These are phyloP conservation scores for Antennarius maculatus DNA, from an alignment of 2,797 vertebrate species.

Conservation along the genomic window DNA sequence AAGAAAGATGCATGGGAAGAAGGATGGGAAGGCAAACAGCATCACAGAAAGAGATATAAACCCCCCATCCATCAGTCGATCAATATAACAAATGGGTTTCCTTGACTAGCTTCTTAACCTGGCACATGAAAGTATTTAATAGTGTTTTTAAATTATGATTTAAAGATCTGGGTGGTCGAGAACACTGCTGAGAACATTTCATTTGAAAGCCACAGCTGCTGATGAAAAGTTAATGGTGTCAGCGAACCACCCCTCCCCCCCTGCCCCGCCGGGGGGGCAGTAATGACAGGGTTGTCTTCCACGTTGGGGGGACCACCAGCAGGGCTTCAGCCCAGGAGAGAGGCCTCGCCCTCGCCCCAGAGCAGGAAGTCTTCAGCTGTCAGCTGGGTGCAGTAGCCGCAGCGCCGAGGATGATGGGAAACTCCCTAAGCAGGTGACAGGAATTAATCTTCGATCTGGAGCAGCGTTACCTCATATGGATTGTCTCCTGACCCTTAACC, in stretches of 20 bases:
- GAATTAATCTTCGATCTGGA: slow-evolving; percentile 46
- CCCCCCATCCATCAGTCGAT: neutral
- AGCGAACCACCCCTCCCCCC: slow-evolving; percentile 34
- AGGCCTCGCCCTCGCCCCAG: slow-evolving; percentile 22
- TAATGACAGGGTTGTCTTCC: slow-evolving; percentile 52
- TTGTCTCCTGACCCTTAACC: slow-evolving; percentile 54
- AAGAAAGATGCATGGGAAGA: neutral
- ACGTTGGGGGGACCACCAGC: slow-evolving; percentile 52
- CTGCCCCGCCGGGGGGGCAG: slow-evolving; percentile 9
- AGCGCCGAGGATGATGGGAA: slow-evolving; percentile 30
- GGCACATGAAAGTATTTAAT: neutral
- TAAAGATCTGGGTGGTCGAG: neutral
- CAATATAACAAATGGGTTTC: neutral
- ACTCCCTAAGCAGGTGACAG: slow-evolving; percentile 41
- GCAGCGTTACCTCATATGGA: slow-evolving; percentile 22
- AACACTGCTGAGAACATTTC: neutral
- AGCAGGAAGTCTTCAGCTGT: slow-evolving; percentile 34
- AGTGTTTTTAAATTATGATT: neutral
- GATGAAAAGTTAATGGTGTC: slow-evolving; percentile 60
- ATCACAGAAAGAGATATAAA: neutral
- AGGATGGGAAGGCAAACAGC: neutral
- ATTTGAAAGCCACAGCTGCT: slow-evolving; percentile 27
- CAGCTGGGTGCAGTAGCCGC: slow-evolving; percentile 25
- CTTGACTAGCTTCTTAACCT: neutral
- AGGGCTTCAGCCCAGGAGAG: slow-evolving; percentile 34